These are phyloP conservation scores for Martes martes DNA, from an alignment of 2,113 vertebrate species.

Conservation along the genomic window DNA sequence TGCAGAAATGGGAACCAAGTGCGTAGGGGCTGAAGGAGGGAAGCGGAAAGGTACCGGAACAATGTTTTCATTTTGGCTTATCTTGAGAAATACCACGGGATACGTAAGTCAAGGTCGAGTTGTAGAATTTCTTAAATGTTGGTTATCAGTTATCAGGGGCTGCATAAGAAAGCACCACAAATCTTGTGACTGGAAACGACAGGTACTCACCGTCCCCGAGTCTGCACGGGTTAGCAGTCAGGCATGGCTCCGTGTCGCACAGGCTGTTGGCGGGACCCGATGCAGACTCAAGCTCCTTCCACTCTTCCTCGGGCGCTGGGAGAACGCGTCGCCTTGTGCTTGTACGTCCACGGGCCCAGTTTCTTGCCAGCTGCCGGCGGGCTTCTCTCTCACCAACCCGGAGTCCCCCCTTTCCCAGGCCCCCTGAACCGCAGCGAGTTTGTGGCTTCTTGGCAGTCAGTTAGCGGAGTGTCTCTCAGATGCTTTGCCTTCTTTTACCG, in stretches of 20 bases:
- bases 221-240: not conserved
- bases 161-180: not conserved
- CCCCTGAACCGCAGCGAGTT: not conserved
- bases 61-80: not conserved
- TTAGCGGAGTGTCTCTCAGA: not conserved
- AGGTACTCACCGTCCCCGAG: not conserved
- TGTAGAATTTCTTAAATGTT: not conserved
- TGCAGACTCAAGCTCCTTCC: not conserved
- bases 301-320: not conserved
- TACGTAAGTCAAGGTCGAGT: not conserved
- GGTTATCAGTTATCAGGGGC: not conserved
- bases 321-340: not conserved
- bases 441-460: not conserved
- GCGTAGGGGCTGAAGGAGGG: not conserved
- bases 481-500: not conserved
- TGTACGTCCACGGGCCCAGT: not conserved
- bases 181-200: not conserved
- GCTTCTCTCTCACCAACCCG: not conserved
- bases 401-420: not conserved
- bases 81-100: conserved; percentile 18
- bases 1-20: not conserved
- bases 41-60: not conserved
- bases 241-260: not conserved
- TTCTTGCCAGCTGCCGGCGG: not conserved
- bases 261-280: not conserved